These are phyloP conservation scores for Helleia helle DNA, from an alignment of 2,888 invertebrate species.

Conservation along the genomic window DNA sequence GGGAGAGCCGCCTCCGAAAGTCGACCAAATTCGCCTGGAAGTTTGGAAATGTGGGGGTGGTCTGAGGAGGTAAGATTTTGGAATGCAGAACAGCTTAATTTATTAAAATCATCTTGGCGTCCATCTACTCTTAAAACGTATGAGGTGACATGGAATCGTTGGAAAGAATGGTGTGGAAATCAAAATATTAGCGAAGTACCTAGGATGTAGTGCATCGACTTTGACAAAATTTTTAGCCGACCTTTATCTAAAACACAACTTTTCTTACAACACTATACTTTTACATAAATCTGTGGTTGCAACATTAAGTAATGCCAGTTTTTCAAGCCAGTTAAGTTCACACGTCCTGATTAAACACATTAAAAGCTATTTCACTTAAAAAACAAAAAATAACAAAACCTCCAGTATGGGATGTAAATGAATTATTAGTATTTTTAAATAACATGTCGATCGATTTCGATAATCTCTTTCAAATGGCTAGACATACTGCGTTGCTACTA, in stretches of 20 bases:
- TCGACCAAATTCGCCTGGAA: slow-evolving; percentile 15
- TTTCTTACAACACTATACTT: slow-evolving; percentile 19
- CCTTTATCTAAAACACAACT: too few species aligned
- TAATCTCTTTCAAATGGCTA: too few species aligned
- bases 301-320: slow-evolving; percentile 16
- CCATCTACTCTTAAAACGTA: slow-evolving; percentile 13
- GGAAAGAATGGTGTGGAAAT: slow-evolving; percentile 9
- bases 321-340: slow-evolving; percentile 10
- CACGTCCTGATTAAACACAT: slow-evolving; percentile 16
- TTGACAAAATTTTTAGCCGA: too few species aligned
- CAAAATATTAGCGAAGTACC: slow-evolving; percentile 6
- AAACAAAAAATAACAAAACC: slow-evolving; percentile 6
- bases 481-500: too few species aligned
- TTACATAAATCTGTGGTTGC: slow-evolving; percentile 19
- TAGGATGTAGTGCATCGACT: too few species aligned
- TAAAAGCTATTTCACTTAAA: too few species aligned
- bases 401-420: too few species aligned
- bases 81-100: slow-evolving; percentile 1
- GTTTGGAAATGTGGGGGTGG: slow-evolving; percentile 24
- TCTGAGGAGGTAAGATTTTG: not conserved
- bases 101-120: slow-evolving; percentile 11
- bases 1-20: slow-evolving; percentile 11
- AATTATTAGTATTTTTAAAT: too few species aligned
- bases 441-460: too few species aligned
- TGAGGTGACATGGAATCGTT: slow-evolving; percentile 11